These are phyloP conservation scores for Lepidochitona cinerea DNA, from an alignment of 2,888 invertebrate genomes.

Conservation along the genomic window DNA sequence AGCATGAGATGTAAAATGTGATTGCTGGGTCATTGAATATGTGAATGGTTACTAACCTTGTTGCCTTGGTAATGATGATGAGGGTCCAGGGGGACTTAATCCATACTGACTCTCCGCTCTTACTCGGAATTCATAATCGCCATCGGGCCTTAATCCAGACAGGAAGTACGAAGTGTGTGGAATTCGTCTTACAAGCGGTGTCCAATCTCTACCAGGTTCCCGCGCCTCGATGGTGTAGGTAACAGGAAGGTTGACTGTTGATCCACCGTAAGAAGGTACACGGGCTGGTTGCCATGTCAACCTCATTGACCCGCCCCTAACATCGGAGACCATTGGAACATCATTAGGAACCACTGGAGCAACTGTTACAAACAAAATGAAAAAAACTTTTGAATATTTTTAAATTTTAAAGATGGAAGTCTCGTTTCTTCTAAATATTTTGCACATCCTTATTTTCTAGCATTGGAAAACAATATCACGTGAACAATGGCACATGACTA, in stretches of 20 bases:
- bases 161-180: constrained; percentile 57
- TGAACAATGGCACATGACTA: too few species aligned
- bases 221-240: constrained; percentile 57
- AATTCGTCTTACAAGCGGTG: constrained; percentile 50
- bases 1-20: too few species aligned
- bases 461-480: too few species aligned
- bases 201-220: constrained; percentile 54
- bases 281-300: constrained; percentile 60
- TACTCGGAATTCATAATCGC: constrained; percentile 95
- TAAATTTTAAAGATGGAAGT: too few species aligned
- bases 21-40: too few species aligned
- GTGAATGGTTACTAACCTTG: neutral
- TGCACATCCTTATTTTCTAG: too few species aligned
- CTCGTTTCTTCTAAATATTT: too few species aligned
- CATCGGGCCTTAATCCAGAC: constrained; percentile 82
- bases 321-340: constrained; percentile 57
- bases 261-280: constrained; percentile 30
- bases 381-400: too few species aligned
- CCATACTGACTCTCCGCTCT: constrained; percentile 75
- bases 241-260: constrained; percentile 31
- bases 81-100: neutral
- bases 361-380: constrained; percentile 33
- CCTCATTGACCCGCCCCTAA: constrained; percentile 47
- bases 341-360: constrained; percentile 50
- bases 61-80: neutral